A percentile compares a stretch with the other conserved stretches of the same genome.
phyloP scores from a whole-genome alignment of 2,888 invertebrate genomes.

The Mythimna ferrago region DNA sequence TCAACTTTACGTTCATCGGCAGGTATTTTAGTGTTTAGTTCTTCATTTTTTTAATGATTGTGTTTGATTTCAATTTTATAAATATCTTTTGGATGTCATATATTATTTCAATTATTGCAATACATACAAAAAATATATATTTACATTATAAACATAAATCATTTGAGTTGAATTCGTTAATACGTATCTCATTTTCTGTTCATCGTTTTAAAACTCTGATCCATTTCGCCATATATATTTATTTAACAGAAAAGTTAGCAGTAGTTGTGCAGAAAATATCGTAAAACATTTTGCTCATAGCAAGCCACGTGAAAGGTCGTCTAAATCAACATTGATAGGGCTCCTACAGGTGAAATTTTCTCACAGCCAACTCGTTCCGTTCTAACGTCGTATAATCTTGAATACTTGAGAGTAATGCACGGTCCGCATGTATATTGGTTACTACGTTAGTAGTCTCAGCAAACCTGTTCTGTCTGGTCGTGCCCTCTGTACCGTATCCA shows the following conservation, averaged over 20 bases:
- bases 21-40: conserved; percentile 21
- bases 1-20: conserved; percentile 70
- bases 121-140: neutral
- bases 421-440: conserved; percentile 88
- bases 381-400: conserved; percentile 82
- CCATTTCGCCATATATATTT: neutral
- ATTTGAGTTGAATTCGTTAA: neutral
- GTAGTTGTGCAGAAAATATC: conserved; percentile 39
- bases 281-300: conserved; percentile 67
- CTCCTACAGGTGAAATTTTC: conserved; percentile 87
- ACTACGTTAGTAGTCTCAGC: conserved; percentile 86
- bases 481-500: conserved; percentile 87
- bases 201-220: neutral
- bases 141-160: neutral
- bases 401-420: conserved; percentile 75
- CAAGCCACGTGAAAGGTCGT: conserved; percentile 63
- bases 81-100: neutral
- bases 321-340: conserved; percentile 74
- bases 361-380: conserved; percentile 79
- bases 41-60: conserved; percentile 13
- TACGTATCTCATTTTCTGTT: neutral
- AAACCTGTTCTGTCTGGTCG: conserved; percentile 86
- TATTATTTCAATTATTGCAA: neutral
- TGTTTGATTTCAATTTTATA: conserved; percentile 11
- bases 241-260: neutral